phyloP scores from a whole-genome alignment of 2,797 vertebrate species.

The Mionectes olivaceus region DNA sequence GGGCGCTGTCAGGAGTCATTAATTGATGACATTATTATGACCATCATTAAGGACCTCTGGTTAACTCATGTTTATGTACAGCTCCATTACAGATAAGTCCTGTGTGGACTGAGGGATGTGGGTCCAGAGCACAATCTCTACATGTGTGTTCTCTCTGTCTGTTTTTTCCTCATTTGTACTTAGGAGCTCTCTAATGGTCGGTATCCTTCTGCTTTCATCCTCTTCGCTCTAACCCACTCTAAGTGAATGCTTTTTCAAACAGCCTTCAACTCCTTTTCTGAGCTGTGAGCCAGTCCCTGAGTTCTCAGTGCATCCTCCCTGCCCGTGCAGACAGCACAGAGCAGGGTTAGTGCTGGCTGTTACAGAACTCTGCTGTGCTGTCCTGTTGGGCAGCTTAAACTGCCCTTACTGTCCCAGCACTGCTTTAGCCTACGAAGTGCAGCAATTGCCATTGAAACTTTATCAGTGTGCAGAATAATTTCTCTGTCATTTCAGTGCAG shows the following conservation, averaged over 20 bases:
- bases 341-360: background rate
- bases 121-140: background rate
- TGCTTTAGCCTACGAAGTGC: background rate
- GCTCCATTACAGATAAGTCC: background rate
- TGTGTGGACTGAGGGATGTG: background rate
- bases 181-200: background rate
- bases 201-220: background rate
- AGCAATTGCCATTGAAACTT: background rate
- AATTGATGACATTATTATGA: background rate
- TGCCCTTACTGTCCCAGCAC: background rate
- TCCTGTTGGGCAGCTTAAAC: background rate
- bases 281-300: background rate
- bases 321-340: background rate
- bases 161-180: background rate
- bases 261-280: background rate
- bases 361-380: background rate
- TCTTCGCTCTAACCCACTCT: background rate
- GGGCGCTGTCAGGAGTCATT: background rate
- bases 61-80: background rate
- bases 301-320: background rate
- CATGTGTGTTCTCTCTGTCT: background rate
- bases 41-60: background rate
- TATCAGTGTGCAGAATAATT: accelerated
- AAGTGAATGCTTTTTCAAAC: background rate
- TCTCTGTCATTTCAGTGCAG: background rate